Evolutionary conservation across 2,888 invertebrate genomes (phyloP).

Genomic region (Cantharis lateralis): DNA sequence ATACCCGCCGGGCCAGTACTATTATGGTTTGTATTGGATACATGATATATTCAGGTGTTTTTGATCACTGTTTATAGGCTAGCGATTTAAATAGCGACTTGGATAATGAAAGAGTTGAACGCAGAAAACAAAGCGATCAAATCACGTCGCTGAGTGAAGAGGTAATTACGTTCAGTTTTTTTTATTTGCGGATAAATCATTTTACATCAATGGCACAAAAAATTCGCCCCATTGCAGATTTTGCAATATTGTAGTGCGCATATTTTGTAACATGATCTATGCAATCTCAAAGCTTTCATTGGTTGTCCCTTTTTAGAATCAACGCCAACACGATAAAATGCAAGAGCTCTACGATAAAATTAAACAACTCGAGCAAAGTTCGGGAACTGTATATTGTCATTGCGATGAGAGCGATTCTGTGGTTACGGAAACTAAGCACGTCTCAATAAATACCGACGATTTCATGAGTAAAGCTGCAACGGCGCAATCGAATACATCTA

Average conservation of each 20-base stretch:
- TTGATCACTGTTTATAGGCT: not conserved
- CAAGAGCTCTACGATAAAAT: not conserved
- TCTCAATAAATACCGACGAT: not conserved
- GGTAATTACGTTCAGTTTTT: not conserved
- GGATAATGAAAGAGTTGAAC: conserved; percentile 12
- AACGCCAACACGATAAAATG: not conserved
- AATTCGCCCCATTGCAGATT: too few species aligned
- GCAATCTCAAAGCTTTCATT: not conserved
- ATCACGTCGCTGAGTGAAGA: conserved; percentile 1
- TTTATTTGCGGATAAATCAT: not conserved
- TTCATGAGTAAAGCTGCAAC: not conserved
- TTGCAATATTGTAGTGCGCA: too few species aligned
- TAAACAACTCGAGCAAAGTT: not conserved
- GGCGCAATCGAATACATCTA: not conserved
- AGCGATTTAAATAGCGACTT: conserved; percentile 8
- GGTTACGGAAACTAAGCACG: not conserved
- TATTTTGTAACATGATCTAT: too few species aligned
- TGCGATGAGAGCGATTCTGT: not conserved
- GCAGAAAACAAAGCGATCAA: not conserved
- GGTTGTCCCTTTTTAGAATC: not conserved
- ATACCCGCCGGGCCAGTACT: not conserved
- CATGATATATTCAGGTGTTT: not conserved
- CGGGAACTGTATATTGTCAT: not conserved
- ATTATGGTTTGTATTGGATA: not conserved
- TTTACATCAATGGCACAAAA: too few species aligned